Base-by-base conservation (phyloP, 1,140 invertebrate species). In the Macrobrachium nipponense region DNA sequence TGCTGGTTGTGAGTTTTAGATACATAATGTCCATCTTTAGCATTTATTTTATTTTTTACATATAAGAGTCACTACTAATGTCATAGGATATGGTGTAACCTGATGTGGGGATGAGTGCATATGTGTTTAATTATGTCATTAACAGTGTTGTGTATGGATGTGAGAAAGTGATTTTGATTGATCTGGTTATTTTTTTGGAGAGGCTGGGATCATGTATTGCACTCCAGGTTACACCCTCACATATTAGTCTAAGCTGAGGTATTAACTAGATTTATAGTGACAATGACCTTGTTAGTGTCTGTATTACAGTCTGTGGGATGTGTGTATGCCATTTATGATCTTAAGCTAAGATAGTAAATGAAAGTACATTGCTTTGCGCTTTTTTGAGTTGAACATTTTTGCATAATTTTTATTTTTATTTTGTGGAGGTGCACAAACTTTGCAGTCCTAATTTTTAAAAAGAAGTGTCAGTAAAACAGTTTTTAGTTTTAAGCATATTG, bases 1-100 rank as follows among this genome's bases (percentile, higher is more conserved):
- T 83, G 73, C 87, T 80, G 87, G 87, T 87, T 87, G 87, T 87
- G 87, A 87, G 87, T 87, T 87, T 61, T 87, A 83, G 87, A 87
- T 66, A 78, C 80, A 70, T 83, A 87, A 82, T 87, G 77, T 82
- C 82, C 62, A 81, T 84, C 72, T 82, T 80, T 87, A 87, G 83
- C 83, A 66, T 82, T 86, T 78, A 72, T 72, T 58, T 82, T 36
- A 36, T 36, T 72, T 58, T 82, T 12, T 66, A 17, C 44, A 76
- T 60, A 64, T 76, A 79, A 72, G 60, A 80, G 58, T 86, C 83
- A 86, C 83, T 51, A 51, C 51, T 86, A 86, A 86, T 86, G 83
- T 86, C 72, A 70, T 86, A 80, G 78, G 83, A 76, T 86, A 62
- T 73, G 83, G 83, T 86, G 83, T 86, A 80, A 86, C 83, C 83